These are phyloP conservation scores for Cyanoderma ruficeps DNA, from an alignment of 2,113 vertebrate species.

Conservation along the genomic window DNA sequence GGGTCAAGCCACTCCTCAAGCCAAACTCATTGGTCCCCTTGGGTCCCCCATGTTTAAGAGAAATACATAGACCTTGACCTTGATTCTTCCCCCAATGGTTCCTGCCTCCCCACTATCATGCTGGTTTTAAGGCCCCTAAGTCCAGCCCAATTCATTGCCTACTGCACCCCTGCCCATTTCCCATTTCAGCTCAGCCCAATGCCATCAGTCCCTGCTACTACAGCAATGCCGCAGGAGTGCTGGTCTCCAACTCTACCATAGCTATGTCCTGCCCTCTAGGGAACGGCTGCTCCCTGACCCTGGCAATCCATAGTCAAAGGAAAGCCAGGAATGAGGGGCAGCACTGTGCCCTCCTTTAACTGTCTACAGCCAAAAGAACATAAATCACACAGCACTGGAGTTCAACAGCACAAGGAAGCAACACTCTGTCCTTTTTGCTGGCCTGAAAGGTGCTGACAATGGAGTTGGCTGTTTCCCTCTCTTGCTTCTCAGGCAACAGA, in stretches of 20 bases:
- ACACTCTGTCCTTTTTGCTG: constrained; percentile 13
- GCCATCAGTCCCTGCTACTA: background rate
- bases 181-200: background rate
- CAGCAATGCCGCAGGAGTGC: background rate
- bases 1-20: background rate
- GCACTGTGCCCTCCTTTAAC: background rate
- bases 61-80: background rate
- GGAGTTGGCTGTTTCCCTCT: background rate
- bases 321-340: background rate
- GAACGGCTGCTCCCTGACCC: background rate
- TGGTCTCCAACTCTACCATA: background rate
- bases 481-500: background rate
- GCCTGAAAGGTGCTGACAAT: constrained; percentile 17
- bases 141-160: background rate
- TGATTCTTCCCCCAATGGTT: background rate
- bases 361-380: background rate
- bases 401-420: background rate
- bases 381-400: background rate
- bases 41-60: background rate
- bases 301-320: background rate
- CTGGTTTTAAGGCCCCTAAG: background rate
- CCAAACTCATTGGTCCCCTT: background rate
- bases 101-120: background rate
- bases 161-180: background rate
- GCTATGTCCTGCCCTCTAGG: background rate